Evolutionary conservation across 23 tunicate species (phyloP).

Genomic region (Pegea sp.): DNA sequence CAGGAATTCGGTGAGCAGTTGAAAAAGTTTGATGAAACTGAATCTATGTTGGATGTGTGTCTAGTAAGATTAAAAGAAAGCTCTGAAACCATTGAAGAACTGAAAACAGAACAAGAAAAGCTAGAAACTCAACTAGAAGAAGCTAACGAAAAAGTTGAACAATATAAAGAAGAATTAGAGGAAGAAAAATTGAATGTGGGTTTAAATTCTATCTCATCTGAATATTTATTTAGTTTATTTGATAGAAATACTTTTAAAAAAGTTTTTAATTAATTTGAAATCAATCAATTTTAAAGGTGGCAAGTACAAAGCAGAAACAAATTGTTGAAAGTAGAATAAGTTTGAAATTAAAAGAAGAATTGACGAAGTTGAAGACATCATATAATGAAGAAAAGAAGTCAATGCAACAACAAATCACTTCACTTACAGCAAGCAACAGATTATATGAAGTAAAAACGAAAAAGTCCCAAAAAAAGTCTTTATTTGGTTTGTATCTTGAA

Average conservation of each 20-base stretch:
- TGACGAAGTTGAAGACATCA: constrained; percentile 9
- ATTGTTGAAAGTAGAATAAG: constrained; percentile 60
- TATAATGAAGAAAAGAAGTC: constrained; percentile 1
- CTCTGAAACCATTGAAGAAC: constrained; percentile 5
- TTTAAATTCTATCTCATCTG: no score
- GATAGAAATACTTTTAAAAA: no score
- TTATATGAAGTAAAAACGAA: no score
- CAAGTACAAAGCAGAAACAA: constrained; percentile 35
- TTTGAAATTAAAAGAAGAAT: constrained; percentile 39
- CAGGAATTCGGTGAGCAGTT: constrained; percentile 10
- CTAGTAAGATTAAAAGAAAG: constrained; percentile 27
- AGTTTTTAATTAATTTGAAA: no score
- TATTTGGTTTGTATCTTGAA: no score
- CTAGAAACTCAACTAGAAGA: constrained; percentile 21
- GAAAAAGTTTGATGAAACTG: constrained; percentile 30
- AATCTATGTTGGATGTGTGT: constrained; percentile 14
- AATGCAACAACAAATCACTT: constrained; percentile 5
- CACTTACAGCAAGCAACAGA: no score
- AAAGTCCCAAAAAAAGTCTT: no score
- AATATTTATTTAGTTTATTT: no score
- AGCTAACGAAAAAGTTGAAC: constrained; percentile 22
- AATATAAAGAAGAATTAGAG: constrained; percentile 24
- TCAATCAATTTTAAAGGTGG: constrained; percentile 28
- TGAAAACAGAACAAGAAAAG: constrained; percentile 12
- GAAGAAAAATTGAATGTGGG: constrained; percentile 40